phyloP scores from a whole-genome alignment of 2,113 vertebrate genomes.

The Riparia riparia region DNA sequence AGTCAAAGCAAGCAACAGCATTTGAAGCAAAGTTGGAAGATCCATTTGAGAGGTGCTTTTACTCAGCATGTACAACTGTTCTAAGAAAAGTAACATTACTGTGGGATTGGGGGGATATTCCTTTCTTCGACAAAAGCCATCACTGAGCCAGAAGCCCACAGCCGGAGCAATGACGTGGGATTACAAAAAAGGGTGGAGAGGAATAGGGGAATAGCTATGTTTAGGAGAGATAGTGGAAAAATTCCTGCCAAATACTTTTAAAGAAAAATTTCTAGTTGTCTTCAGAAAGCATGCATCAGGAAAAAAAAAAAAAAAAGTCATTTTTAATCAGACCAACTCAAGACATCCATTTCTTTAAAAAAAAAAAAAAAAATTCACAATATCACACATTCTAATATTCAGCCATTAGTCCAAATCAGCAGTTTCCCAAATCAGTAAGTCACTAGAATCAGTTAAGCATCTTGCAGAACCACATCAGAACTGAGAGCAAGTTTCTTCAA shows the following conservation, averaged over 20 bases:
- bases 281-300: background rate
- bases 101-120: rapidly evolving
- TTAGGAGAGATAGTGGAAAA: background rate
- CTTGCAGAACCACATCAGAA: background rate
- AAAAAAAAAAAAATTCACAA: background rate
- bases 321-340: background rate
- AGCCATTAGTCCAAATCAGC: background rate
- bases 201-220: background rate
- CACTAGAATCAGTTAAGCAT: background rate
- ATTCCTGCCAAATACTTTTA: background rate
- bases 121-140: background rate
- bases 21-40: background rate
- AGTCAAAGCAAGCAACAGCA: background rate
- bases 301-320: background rate
- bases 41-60: background rate
- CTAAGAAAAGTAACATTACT: background rate
- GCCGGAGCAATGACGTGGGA: background rate
- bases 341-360: background rate
- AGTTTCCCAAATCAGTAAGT: background rate
- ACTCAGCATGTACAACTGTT: background rate
- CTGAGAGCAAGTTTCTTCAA: background rate
- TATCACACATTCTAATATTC: background rate
- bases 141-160: background rate
- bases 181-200: background rate
- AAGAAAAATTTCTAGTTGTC: background rate